Conservation (phyloP, 1,140 invertebrate genomes). For the Sycobia sp. region DNA sequence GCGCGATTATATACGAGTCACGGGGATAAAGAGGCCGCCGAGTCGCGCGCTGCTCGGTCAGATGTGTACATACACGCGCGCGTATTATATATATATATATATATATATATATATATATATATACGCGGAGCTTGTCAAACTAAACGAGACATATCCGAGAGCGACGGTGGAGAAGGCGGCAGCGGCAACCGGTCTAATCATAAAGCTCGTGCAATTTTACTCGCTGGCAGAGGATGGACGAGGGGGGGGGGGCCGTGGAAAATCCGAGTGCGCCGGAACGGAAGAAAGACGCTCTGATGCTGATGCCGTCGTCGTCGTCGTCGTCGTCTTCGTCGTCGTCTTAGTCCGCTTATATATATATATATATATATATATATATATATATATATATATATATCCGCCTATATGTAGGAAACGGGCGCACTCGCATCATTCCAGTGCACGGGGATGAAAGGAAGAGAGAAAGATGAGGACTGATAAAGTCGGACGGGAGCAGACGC, state of each 20-base stretch:
- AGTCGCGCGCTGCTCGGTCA: not conserved
- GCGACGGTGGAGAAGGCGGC: not conserved
- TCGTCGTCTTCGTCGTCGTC: too few relatives aligned
- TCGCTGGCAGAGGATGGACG: not conserved
- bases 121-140: conserved; percentile 25
- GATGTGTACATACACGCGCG: too few relatives aligned
- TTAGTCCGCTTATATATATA: not conserved
- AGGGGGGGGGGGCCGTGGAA: not conserved
- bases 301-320: too few relatives aligned
- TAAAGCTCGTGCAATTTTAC: conserved; percentile 29
- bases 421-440: not conserved
- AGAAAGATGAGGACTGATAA: not conserved
- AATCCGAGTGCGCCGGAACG: conserved; percentile 11
- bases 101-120: too few relatives aligned
- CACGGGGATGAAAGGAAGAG: not conserved
- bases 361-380: not conserved
- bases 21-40: conserved; percentile 1
- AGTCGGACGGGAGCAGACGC: too few relatives aligned
- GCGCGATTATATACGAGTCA: not conserved
- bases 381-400: too few relatives aligned
- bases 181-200: conserved; percentile 22
- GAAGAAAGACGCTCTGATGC: conserved; percentile 8
- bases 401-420: too few relatives aligned
- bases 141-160: conserved; percentile 10
- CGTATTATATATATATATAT: too few relatives aligned